phyloP scores from a whole-genome alignment of 2,797 vertebrate species.

The Tympanoctomys barrerae region DNA sequence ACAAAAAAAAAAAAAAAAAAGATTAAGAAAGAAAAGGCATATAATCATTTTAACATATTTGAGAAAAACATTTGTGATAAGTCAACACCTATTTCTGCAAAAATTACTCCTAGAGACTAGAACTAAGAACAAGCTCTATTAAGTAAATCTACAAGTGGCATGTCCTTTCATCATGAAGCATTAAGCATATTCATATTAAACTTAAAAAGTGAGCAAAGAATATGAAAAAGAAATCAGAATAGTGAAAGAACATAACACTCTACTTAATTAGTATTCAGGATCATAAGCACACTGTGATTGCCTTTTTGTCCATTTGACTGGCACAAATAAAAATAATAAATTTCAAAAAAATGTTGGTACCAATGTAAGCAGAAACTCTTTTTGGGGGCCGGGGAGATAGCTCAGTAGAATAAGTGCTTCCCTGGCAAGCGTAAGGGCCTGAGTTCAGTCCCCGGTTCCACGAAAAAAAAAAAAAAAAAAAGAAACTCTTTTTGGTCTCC shows the following conservation, averaged over 20 bases:
- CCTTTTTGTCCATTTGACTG: background rate
- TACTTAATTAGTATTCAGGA: background rate
- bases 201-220: background rate
- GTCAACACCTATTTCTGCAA: conserved; percentile 17
- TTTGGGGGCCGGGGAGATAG: background rate
- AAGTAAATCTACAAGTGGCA: background rate
- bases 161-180: background rate
- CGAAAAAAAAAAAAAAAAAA: too few relatives aligned
- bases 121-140: background rate
- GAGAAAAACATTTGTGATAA: conserved; percentile 38
- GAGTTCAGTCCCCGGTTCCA: too few relatives aligned
- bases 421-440: too few relatives aligned
- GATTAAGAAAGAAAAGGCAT: conserved; percentile 18
- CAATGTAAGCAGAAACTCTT: background rate
- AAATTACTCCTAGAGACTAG: background rate
- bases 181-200: conserved; percentile 46
- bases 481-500: background rate
- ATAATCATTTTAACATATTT: conserved; percentile 16
- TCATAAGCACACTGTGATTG: background rate
- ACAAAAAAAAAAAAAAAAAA: background rate
- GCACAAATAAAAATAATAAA: background rate
- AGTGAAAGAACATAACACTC: background rate
- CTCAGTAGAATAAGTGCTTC: too few relatives aligned
- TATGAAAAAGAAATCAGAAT: conserved; percentile 14
- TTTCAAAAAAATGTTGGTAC: background rate